A percentile compares a stretch with the other conserved stretches of the same genome.
These are phyloP conservation scores for Penaeus indicus DNA, from an alignment of 1,140 invertebrate genomes.

Conservation along the genomic window DNA sequence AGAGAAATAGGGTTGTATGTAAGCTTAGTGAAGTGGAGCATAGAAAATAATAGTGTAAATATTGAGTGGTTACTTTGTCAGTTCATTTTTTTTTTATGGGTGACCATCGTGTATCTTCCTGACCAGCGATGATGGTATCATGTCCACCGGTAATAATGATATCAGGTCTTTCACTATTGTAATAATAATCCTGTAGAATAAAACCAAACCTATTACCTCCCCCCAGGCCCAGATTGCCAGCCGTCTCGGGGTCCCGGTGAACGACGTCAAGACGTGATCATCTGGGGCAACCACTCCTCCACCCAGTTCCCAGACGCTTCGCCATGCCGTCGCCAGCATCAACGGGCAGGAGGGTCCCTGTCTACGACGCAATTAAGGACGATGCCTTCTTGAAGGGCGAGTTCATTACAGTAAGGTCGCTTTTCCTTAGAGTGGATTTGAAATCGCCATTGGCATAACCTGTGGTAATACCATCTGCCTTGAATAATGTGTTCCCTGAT, in stretches of 20 bases:
- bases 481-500: not conserved
- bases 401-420: constrained; percentile 78
- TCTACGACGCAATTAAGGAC: constrained; percentile 82
- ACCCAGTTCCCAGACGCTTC: constrained; percentile 97
- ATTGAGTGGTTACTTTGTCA: no score
- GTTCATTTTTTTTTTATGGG: no score
- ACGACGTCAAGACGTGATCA: constrained; percentile 89
- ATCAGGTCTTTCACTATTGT: not conserved
- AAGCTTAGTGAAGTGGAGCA: no score
- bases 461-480: constrained; percentile 70
- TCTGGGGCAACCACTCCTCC: constrained; percentile 99
- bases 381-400: constrained; percentile 83
- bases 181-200: not conserved
- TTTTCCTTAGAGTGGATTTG: constrained; percentile 68
- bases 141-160: no score
- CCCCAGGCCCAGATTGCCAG: constrained; percentile 65
- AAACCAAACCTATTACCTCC: constrained; percentile 26
- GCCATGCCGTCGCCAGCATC: constrained; percentile 81
- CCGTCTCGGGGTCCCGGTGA: constrained; percentile 75
- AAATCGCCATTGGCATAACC: not conserved
- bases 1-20: no score
- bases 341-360: constrained; percentile 73
- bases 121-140: no score
- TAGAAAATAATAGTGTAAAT: no score
- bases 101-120: no score